Evolutionary conservation across 1,140 invertebrate species (phyloP).

Genomic region (Drosophila repleta): DNA sequence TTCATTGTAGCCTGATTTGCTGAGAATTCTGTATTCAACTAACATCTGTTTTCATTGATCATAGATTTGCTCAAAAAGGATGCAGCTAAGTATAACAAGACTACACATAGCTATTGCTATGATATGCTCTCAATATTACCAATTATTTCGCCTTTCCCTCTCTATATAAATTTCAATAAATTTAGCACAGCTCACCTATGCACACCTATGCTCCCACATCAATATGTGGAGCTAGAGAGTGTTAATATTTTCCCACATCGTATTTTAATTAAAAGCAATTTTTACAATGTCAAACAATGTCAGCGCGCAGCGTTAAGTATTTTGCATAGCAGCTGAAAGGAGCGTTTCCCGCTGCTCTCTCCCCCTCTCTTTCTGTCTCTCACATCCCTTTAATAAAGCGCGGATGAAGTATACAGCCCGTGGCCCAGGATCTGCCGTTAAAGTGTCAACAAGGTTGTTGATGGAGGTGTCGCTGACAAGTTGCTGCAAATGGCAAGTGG

Average conservation of each 20-base stretch:
- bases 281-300: slow-evolving; percentile 54
- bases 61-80: too few species aligned
- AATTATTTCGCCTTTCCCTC: too few species aligned
- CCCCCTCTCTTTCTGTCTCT: too few species aligned
- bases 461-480: slow-evolving; percentile 58
- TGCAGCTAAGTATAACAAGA: too few species aligned
- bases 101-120: too few species aligned
- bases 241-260: slow-evolving; percentile 47
- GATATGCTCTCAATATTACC: too few species aligned
- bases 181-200: too few species aligned
- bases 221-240: background rate
- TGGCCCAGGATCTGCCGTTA: slow-evolving; percentile 37
- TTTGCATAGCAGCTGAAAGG: slow-evolving; percentile 55
- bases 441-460: slow-evolving; percentile 79
- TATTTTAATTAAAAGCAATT: slow-evolving; percentile 76
- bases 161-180: too few species aligned
- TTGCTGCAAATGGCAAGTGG: slow-evolving; percentile 11
- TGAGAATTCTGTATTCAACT: too few species aligned
- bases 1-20: too few species aligned
- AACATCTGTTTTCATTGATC: too few species aligned
- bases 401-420: slow-evolving; percentile 14
- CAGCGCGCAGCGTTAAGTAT: slow-evolving; percentile 59
- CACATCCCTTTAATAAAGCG: background rate
- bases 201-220: too few species aligned
- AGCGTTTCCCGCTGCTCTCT: background rate